Conservation (phyloP, 2,113 vertebrate genomes). For the Pavo muticus region DNA sequence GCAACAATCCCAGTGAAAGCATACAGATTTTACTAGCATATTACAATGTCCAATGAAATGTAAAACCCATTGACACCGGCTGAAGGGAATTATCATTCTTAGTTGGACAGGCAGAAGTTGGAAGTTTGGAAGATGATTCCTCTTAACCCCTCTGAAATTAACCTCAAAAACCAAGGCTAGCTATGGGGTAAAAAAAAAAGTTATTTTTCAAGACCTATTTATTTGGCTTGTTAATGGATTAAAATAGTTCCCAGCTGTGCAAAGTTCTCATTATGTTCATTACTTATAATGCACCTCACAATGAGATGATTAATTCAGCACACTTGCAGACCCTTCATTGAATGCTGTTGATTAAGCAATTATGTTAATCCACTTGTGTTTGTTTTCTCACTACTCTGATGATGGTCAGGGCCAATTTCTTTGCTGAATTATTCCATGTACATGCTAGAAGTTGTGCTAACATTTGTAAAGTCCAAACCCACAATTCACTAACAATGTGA, state of each 20-base stretch:
- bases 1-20: neutral
- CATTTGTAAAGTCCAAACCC: constrained; percentile 30
- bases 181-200: neutral
- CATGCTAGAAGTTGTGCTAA: constrained; percentile 29
- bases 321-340: constrained; percentile 74
- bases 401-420: constrained; percentile 77
- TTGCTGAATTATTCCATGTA: constrained; percentile 63
- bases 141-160: neutral
- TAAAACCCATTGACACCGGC: neutral
- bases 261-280: constrained; percentile 84
- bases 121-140: neutral
- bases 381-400: constrained; percentile 82
- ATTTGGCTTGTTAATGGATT: constrained; percentile 90
- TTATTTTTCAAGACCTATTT: constrained; percentile 83
- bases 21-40: neutral
- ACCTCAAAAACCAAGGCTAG: constrained; percentile 40
- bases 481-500: neutral
- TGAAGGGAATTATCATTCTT: neutral
- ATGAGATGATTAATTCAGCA: constrained; percentile 89
- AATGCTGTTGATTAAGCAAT: constrained; percentile 86
- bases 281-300: constrained; percentile 86
- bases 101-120: neutral
- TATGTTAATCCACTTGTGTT: constrained; percentile 88
- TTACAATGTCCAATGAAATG: neutral
- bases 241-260: constrained; percentile 92